Conservation (phyloP, 1,140 invertebrate species). For the Choristoneura fumiferana region DNA sequence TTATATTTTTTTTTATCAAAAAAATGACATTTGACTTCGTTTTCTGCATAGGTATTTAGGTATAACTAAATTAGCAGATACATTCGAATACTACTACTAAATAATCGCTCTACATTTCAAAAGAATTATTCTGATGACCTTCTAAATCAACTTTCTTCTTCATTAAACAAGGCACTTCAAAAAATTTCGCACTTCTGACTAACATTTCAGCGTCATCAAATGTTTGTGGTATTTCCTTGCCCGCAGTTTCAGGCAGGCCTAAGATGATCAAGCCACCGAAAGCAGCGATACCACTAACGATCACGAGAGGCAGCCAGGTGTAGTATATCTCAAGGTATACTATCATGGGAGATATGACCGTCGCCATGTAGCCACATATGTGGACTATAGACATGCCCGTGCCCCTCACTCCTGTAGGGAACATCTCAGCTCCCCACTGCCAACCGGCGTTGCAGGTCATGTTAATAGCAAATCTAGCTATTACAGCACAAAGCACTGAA, state of each 20-base stretch:
- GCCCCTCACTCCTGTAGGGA: slow-evolving; percentile 83
- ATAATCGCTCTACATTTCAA: slow-evolving; percentile 30
- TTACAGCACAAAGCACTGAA: slow-evolving; percentile 52
- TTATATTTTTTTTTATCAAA: too few species aligned
- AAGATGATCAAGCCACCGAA: slow-evolving; percentile 83
- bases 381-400: slow-evolving; percentile 81
- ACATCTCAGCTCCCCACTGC: slow-evolving; percentile 62
- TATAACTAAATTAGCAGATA: too few species aligned
- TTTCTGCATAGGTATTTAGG: too few species aligned
- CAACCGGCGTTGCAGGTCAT: slow-evolving; percentile 47
- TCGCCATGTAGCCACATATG: slow-evolving; percentile 76
- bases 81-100: too few species aligned
- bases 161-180: slow-evolving; percentile 35
- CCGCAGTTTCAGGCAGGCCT: slow-evolving; percentile 87
- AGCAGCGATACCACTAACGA: slow-evolving; percentile 85
- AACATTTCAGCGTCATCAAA: slow-evolving; percentile 85
- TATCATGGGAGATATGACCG: slow-evolving; percentile 54
- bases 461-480: slow-evolving; percentile 57
- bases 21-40: too few species aligned
- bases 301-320: slow-evolving; percentile 83
- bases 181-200: slow-evolving; percentile 35
- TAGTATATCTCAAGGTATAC: slow-evolving; percentile 50
- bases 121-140: slow-evolving; percentile 38
- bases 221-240: slow-evolving; percentile 87
- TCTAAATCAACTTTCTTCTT: slow-evolving; percentile 25